These are phyloP conservation scores for Dromiciops gliroides DNA, from an alignment of 2,113 vertebrate genomes.

Conservation along the genomic window DNA sequence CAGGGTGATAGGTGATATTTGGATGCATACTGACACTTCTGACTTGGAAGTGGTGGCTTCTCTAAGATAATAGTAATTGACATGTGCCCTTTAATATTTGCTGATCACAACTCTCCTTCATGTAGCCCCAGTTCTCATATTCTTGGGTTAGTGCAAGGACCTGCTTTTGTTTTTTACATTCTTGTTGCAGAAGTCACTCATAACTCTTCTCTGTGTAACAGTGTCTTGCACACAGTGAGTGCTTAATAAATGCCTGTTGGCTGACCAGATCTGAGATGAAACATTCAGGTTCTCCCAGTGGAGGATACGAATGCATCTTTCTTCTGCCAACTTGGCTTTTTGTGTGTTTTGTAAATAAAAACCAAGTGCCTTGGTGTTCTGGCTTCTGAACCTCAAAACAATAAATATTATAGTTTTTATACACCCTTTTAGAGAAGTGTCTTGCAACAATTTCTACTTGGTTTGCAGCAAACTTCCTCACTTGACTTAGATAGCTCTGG, in stretches of 20 bases:
- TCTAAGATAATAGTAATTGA: neutral
- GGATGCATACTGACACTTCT: neutral
- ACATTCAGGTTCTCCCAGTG: slow-evolving; percentile 55
- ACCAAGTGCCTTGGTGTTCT: slow-evolving; percentile 66
- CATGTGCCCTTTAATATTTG: neutral
- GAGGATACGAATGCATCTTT: slow-evolving; percentile 45
- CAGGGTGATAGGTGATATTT: neutral
- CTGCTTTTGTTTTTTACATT: neutral
- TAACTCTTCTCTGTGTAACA: slow-evolving; percentile 28
- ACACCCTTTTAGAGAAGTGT: slow-evolving; percentile 54
- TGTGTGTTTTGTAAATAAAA: slow-evolving; percentile 32
- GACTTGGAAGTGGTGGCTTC: neutral
- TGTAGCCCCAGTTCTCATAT: slow-evolving; percentile 60
- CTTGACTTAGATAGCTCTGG: slow-evolving; percentile 42
- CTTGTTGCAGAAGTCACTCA: slow-evolving; percentile 59
- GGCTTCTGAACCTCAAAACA: slow-evolving; percentile 47
- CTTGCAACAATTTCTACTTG: slow-evolving; percentile 64
- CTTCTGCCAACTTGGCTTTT: neutral
- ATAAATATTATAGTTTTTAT: slow-evolving; percentile 64
- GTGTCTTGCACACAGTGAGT: neutral
- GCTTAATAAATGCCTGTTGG: neutral
- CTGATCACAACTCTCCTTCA: slow-evolving; percentile 9
- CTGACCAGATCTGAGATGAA: slow-evolving; percentile 39
- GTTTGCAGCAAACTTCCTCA: slow-evolving; percentile 46
- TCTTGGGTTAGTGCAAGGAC: slow-evolving; percentile 59